Evolutionary conservation across 2,888 invertebrate species (phyloP), one percentile per base, ranked within the genome.

Genomic region (Zygogramma bicolorata): DNA sequence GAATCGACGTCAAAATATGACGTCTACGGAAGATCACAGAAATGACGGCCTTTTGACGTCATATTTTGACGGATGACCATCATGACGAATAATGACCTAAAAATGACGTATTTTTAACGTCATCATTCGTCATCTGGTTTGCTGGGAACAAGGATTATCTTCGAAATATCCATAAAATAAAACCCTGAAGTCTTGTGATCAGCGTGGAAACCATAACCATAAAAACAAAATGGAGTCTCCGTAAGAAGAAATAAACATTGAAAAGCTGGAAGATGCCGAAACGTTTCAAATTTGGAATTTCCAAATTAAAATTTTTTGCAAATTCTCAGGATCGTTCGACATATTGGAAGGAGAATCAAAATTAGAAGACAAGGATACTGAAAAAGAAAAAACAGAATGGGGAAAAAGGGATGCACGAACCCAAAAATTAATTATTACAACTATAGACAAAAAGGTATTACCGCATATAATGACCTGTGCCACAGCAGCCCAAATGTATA

Each of bases 121-220:
- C 59, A 59, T 59, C 59, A 59, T 20, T 59, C 59, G 59, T 60
- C 40, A 61, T 40, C 40, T 61, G 61, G 40, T 38, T 61, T 40
- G 61, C 61, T 61, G 61, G 61, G 61, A n/a, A n/a, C n/a, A n/a
- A n/a, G n/a, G n/a, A n/a, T n/a, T n/a, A n/a, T n/a, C n/a, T n/a
- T n/a, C n/a, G n/a, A n/a, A n/a, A n/a, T n/a, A n/a, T n/a, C n/a
- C n/a, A n/a, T n/a, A n/a, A n/a, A n/a, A n/a, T 40, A 40, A 40
- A 40, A 40, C 40, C 40, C n/a, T n/a, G n/a, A n/a, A n/a, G n/a
- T n/a, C n/a, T n/a, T n/a, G n/a, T n/a, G n/a, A n/a, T n/a, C n/a
- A n/a, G n/a, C 5, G 13, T 40, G 3, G 10, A 40, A n/a, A 40
- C 40, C 40, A 40, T 40, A 40, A 40, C 40, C 40, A 40, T 40